Percentiles rank a stretch among this genome's conserved stretches.
Evolutionary conservation across 2,797 vertebrate genomes (phyloP).

Genomic region (Atherinosoma microstoma): DNA sequence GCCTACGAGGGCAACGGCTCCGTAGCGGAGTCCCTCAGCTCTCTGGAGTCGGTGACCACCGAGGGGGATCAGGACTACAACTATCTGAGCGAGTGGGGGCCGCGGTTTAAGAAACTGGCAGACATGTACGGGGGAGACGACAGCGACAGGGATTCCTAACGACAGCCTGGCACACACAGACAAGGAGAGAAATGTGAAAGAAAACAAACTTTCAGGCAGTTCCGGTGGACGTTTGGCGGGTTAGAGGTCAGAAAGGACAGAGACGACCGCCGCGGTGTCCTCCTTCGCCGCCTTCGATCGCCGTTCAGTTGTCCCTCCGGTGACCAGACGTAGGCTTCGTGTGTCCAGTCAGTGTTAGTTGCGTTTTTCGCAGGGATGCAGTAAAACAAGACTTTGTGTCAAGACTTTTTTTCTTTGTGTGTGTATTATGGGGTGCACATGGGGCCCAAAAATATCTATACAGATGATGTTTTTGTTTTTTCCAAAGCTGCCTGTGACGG

Average conservation of each 20-base stretch:
- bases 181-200: conserved; percentile 2
- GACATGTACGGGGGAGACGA: conserved; percentile 94
- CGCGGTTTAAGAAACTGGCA: conserved; percentile 94
- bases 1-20: conserved; percentile 96
- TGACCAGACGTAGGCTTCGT: conserved; percentile 70
- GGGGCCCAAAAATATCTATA: conserved; percentile 69
- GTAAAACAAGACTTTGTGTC: conserved; percentile 56
- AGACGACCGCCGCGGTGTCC: conserved; percentile 43
- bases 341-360: conserved; percentile 80
- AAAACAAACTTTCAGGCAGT: conserved; percentile 25
- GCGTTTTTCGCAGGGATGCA: conserved; percentile 57
- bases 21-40: conserved; percentile 92
- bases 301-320: conserved; percentile 50
- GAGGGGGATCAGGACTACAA: conserved; percentile 95
- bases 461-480: conserved; percentile 33
- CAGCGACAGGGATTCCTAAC: conserved; percentile 93
- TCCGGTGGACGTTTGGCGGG: conserved; percentile 26
- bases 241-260: conserved; percentile 27
- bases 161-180: conserved; percentile 36
- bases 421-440: conserved; percentile 54
- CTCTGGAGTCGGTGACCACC: conserved; percentile 90
- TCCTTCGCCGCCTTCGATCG: conserved; percentile 55
- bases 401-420: conserved; percentile 54
- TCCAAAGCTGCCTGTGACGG: conserved; percentile 70
- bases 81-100: conserved; percentile 96